phyloP scores from a whole-genome alignment of 2,797 vertebrate species.

The Cynodonichthys magdalenae region DNA sequence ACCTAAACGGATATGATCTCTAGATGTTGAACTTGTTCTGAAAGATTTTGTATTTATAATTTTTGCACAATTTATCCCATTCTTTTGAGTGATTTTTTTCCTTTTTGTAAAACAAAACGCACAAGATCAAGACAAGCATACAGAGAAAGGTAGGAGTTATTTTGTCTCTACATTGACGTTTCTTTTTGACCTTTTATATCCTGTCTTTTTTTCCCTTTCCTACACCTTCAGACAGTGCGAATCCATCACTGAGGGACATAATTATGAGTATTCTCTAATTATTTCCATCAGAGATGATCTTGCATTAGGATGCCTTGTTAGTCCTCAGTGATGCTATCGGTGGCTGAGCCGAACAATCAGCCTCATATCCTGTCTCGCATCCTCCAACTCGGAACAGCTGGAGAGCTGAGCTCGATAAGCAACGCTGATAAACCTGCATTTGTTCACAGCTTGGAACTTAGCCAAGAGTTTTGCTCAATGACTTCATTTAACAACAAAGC shows the following conservation, averaged over 20 bases:
- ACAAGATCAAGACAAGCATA: too few relatives aligned
- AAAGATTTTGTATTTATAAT: too few relatives aligned
- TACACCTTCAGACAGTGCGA: slow-evolving; percentile 14
- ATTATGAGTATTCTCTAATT: slow-evolving; percentile 60
- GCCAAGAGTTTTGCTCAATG: slow-evolving; percentile 33
- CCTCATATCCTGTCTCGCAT: slow-evolving; percentile 59
- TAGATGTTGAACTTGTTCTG: too few relatives aligned
- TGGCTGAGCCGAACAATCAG: slow-evolving; percentile 59
- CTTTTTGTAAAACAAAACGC: too few relatives aligned
- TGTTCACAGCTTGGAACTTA: slow-evolving; percentile 49
- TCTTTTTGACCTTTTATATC: slow-evolving; percentile 28
- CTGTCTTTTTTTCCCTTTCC: neutral
- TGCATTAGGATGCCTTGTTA: slow-evolving; percentile 61
- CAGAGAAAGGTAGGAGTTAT: too few relatives aligned
- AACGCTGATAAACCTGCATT: slow-evolving; percentile 53
- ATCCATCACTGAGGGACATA: slow-evolving; percentile 49
- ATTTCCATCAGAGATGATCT: slow-evolving; percentile 39
- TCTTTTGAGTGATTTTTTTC: too few relatives aligned
- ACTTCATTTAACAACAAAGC: slow-evolving; percentile 34
- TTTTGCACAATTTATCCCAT: too few relatives aligned
- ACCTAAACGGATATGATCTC: too few relatives aligned
- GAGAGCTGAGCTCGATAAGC: slow-evolving; percentile 56
- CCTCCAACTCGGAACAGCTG: slow-evolving; percentile 54
- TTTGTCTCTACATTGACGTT: too few relatives aligned
- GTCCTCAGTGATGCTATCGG: slow-evolving; percentile 47